Percentiles rank a stretch among this genome's conserved stretches.
These are phyloP conservation scores for Aporophyla lueneburgensis DNA, from an alignment of 2,888 invertebrate genomes.

Conservation along the genomic window DNA sequence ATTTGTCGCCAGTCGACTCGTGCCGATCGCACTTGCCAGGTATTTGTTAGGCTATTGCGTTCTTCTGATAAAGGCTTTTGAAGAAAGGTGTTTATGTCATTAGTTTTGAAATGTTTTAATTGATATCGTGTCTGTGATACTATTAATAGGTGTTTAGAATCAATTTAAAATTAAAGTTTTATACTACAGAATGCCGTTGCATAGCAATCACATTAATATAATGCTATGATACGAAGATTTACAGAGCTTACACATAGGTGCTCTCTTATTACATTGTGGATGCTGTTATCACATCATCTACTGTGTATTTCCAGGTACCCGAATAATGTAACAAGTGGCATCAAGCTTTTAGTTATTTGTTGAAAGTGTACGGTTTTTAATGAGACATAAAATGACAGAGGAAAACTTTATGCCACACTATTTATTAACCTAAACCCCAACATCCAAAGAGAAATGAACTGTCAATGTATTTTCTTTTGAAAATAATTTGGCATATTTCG, in stretches of 20 bases:
- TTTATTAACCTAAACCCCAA: conserved; percentile 76
- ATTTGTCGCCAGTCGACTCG: conserved; percentile 75
- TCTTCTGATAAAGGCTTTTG: conserved; percentile 55
- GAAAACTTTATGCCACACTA: conserved; percentile 78
- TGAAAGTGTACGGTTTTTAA: not conserved
- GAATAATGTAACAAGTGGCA: conserved; percentile 78
- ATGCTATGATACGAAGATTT: conserved; percentile 73
- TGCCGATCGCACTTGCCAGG: conserved; percentile 82
- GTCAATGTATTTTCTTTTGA: conserved; percentile 67
- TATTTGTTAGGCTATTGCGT: conserved; percentile 85
- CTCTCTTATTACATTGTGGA: conserved; percentile 77
- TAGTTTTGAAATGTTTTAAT: conserved; percentile 46
- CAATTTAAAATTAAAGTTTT: conserved; percentile 43
- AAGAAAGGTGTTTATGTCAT: conserved; percentile 48
- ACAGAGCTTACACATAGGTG: conserved; percentile 76
- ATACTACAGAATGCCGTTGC: conserved; percentile 60
- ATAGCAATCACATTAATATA: conserved; percentile 71
- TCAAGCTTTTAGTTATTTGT: conserved; percentile 74
- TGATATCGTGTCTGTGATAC: conserved; percentile 56
- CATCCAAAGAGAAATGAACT: conserved; percentile 76
- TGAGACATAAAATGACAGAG: conserved; percentile 31
- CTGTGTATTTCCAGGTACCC: conserved; percentile 89
- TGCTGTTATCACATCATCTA: conserved; percentile 86
- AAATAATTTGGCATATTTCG: not conserved
- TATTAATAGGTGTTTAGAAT: conserved; percentile 54